Evolutionary conservation across 2,113 vertebrate genomes (phyloP).

Genomic region (Gorsachius goisagi): DNA sequence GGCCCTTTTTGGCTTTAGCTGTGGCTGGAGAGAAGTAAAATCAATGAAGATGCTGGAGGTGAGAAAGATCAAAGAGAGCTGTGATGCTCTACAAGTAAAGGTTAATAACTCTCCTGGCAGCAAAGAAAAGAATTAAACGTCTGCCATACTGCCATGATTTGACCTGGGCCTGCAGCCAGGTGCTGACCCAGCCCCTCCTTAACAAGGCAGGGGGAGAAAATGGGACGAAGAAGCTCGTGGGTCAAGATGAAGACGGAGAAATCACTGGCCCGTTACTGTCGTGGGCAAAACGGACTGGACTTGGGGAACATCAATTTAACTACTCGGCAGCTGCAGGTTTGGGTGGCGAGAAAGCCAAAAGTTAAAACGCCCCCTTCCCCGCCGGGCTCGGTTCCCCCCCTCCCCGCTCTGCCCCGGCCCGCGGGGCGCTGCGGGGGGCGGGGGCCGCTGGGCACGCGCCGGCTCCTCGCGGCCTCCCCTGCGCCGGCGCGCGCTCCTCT

Average conservation of each 20-base stretch:
- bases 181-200: background rate
- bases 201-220: background rate
- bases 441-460: too few species aligned
- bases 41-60: background rate
- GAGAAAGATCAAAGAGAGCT: background rate
- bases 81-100: background rate
- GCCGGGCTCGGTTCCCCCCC: background rate
- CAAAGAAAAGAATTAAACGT: background rate
- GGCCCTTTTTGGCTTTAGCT: background rate
- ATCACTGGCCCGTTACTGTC: background rate
- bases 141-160: background rate
- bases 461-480: too few species aligned
- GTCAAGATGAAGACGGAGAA: background rate
- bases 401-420: background rate
- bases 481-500: too few species aligned
- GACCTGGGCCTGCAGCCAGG: background rate
- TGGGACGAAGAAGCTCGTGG: background rate
- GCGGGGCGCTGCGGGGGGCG: fast-evolving
- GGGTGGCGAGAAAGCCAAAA: background rate
- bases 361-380: background rate
- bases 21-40: background rate
- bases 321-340: background rate
- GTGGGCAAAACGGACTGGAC: background rate
- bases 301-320: background rate
- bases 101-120: background rate